These are phyloP conservation scores for Leptopilina myrica DNA, from an alignment of 2,888 invertebrate genomes.

Conservation along the genomic window DNA sequence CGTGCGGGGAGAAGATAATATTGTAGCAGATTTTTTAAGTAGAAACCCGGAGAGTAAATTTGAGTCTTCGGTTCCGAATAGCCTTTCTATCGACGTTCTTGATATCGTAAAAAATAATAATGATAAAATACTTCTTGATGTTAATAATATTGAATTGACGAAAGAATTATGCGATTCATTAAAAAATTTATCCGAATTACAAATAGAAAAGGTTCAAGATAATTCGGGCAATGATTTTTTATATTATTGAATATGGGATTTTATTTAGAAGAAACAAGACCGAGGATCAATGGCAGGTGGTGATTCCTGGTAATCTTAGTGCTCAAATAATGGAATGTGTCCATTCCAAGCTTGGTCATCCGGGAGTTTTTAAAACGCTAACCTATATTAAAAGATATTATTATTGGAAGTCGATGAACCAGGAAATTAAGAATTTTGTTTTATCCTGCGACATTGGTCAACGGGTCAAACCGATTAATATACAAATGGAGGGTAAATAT, in stretches of 20 bases:
- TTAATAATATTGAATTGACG: too few relatives aligned
- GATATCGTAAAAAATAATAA: too few relatives aligned
- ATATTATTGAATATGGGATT: background rate
- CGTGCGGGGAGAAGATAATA: background rate
- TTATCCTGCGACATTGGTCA: slow-evolving; percentile 30
- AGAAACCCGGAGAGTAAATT: background rate
- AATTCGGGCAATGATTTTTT: background rate
- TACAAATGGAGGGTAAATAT: background rate
- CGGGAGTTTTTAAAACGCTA: background rate
- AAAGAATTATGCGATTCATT: too few relatives aligned
- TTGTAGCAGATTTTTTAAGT: background rate
- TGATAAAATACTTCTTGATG: too few relatives aligned
- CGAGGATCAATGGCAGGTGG: background rate
- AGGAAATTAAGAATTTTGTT: background rate
- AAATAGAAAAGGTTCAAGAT: too few relatives aligned
- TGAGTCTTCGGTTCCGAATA: too few relatives aligned
- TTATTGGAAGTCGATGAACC: slow-evolving; percentile 1
- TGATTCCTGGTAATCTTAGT: background rate
- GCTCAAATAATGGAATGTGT: background rate
- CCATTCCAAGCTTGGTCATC: background rate
- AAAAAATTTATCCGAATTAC: too few relatives aligned
- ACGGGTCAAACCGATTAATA: background rate
- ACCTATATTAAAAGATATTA: background rate
- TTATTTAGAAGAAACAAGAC: background rate
- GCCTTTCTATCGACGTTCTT: too few relatives aligned